Base-by-base conservation (phyloP, 2,797 vertebrate genomes). In the Valencia hispanica region DNA sequence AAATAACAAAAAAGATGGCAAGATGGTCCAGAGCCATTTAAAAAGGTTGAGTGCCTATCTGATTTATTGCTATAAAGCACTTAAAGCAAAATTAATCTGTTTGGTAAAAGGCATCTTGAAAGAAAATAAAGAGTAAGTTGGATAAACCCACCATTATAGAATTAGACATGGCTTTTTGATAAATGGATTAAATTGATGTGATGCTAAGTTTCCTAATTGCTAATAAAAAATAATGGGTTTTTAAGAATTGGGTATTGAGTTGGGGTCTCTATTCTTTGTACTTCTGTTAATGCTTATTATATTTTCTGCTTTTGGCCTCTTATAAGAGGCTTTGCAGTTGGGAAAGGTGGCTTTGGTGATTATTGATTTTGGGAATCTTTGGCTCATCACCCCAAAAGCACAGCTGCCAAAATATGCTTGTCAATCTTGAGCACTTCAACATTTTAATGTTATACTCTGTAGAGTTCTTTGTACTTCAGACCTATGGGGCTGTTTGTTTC, bases 151-250 rank as follows among this genome's bases (percentile, higher is more conserved):
- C 69, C 70, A 75, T 83, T 59, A 81, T 73, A 63, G 68, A 76
- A 70, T 78, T n/a, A 36, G 73, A 77, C 77, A 45, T 73, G 68
- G 39, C 27, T 81, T 80, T 80, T 78, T 86, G 75, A 89, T 82
- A 83, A 89, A 86, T 79, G 47, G 48, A 39, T 79, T 68, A 85
- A 84, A 79, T 83, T 79, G 74, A 72, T 82, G 73, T 79, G 69
- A 79, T 36, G 79, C 65, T 65, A 73, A 79, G 75, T 78, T 17
- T 79, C 55, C 36, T 20, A 79, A 65, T 59, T 65, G 51, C 27
- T 48, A 68, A 50, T 72, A 84, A 43, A 50, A 48, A 59, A 34
- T 1, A 41, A 69, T 82, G 34, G 79, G 81, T 89, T 72, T 77
- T 79, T 84, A 74, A 86, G 79, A 80, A 36, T 34, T 66, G 17